These are phyloP conservation scores for Argentina silus DNA, from an alignment of 2,797 vertebrate species.

Conservation along the genomic window DNA sequence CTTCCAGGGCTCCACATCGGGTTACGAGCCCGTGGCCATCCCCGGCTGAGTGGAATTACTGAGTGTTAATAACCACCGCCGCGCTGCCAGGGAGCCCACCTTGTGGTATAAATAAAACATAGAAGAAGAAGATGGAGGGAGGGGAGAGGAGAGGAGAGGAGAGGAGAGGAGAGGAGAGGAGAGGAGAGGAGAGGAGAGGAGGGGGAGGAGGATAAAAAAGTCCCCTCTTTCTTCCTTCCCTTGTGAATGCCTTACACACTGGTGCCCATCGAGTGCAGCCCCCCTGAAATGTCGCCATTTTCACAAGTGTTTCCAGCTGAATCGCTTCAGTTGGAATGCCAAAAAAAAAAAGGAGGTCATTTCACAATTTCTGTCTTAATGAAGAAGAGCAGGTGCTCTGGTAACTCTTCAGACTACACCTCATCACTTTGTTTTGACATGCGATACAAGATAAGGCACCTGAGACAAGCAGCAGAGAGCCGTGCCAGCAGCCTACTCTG, in stretches of 20 bases:
- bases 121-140: too few species aligned
- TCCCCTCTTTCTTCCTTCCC: conserved; percentile 38
- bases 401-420: conserved; percentile 27
- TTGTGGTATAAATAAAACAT: conserved; percentile 74
- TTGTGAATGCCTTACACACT: conserved; percentile 40
- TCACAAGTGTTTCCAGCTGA: too few species aligned
- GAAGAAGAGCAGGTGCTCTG: background rate
- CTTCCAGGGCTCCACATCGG: conserved; percentile 45
- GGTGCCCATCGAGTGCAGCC: background rate
- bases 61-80: conserved; percentile 67
- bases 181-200: conserved; percentile 55
- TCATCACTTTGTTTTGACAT: conserved; percentile 38
- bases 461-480: conserved; percentile 5
- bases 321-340: too few species aligned
- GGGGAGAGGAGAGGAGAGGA: conserved; percentile 49
- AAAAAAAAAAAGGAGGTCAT: background rate
- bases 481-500: background rate
- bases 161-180: conserved; percentile 12
- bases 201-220: conserved; percentile 44
- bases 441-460: conserved; percentile 24
- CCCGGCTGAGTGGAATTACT: conserved; percentile 65
- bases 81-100: conserved; percentile 54
- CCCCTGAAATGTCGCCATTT: too few species aligned
- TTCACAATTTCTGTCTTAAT: background rate
- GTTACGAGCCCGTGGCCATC: conserved; percentile 33